Percentiles rank a stretch among this genome's conserved stretches.
Conservation (phyloP, 2,888 invertebrate species). For the Clitarchus hookeri region DNA sequence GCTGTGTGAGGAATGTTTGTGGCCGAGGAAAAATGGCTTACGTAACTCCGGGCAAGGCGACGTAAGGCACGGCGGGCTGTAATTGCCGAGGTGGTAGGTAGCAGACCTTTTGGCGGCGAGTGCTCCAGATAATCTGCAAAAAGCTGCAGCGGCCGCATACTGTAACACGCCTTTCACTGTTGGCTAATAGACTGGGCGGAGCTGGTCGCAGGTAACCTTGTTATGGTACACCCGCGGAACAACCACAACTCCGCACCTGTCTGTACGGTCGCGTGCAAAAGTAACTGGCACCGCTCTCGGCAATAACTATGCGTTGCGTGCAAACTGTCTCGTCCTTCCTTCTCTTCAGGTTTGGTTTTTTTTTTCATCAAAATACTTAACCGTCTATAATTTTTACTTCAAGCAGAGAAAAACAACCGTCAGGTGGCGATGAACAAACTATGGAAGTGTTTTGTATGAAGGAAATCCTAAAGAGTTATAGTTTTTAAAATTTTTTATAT, state of each 20-base stretch:
- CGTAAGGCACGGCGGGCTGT: not conserved
- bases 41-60: not conserved
- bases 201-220: not conserved
- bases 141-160: not conserved
- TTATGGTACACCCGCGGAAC: not conserved
- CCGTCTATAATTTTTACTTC: too few relatives aligned
- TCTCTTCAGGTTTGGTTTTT: too few relatives aligned
- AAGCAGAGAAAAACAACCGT: too few relatives aligned
- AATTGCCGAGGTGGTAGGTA: not conserved
- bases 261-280: not conserved
- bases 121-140: conserved; percentile 10
- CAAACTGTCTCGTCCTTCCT: too few relatives aligned
- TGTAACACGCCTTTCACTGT: not conserved
- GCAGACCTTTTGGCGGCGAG: not conserved
- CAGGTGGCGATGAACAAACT: too few relatives aligned
- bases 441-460: too few relatives aligned
- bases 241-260: not conserved
- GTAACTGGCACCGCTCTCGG: too few relatives aligned
- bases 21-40: not conserved
- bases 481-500: too few relatives aligned
- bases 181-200: not conserved
- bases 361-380: too few relatives aligned
- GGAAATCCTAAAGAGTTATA: too few relatives aligned
- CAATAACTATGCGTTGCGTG: too few relatives aligned
- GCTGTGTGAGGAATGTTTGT: too few relatives aligned